A percentile compares a stretch with the other conserved stretches of the same genome.
Conservation (phyloP, 2,113 vertebrate genomes). For the Phylloscopus trochilus region DNA sequence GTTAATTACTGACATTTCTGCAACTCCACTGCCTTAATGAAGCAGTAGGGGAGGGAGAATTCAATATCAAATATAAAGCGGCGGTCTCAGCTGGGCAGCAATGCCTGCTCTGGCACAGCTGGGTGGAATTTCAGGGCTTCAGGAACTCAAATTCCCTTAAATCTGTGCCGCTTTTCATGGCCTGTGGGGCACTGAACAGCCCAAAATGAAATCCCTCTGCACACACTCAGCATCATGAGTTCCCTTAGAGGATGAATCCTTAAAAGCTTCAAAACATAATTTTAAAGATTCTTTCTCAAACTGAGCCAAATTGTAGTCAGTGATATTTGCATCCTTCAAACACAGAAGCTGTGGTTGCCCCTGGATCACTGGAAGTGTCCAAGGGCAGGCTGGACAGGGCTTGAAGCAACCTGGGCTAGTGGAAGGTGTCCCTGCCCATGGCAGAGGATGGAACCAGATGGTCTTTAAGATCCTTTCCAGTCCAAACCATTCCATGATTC, state of each 20-base stretch:
- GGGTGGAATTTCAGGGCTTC: background rate
- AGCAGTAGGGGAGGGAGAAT: background rate
- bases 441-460: background rate
- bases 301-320: background rate
- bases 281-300: background rate
- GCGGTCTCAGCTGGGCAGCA: background rate
- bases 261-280: background rate
- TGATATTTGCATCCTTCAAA: background rate
- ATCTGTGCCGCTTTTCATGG: fast-evolving
- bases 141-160: background rate
- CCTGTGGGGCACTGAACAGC: fast-evolving
- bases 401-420: background rate
- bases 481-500: background rate
- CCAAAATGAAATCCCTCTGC: background rate
- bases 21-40: background rate
- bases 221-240: background rate
- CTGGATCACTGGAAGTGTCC: background rate
- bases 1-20: background rate
- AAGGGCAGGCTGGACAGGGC: fast-evolving
- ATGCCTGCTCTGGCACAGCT: background rate
- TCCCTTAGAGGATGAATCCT: background rate
- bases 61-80: background rate
- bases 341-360: background rate
- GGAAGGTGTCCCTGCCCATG: background rate
- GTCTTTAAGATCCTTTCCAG: background rate